phyloP scores from a whole-genome alignment of 2,888 invertebrate species.

The Heliconius charithonia region DNA sequence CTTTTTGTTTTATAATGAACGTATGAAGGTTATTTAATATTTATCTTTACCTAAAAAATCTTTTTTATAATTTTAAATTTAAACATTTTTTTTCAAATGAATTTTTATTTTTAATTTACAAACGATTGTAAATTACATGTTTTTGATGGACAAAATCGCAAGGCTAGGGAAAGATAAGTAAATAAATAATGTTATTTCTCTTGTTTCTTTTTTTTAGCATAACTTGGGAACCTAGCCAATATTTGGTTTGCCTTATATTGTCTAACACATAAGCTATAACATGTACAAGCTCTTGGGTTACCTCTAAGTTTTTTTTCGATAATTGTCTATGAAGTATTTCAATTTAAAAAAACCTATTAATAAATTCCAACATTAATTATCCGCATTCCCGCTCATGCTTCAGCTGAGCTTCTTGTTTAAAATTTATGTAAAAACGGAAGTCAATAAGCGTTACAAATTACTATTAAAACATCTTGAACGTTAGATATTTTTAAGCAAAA shows the following conservation, averaged over 20 bases:
- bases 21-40: slow-evolving; percentile 9
- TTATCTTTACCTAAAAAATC: not conserved
- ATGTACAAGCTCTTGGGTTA: not conserved
- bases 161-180: too few species aligned
- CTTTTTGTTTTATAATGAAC: not conserved
- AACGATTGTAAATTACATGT: not conserved
- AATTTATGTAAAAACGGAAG: slow-evolving; percentile 60
- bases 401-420: slow-evolving; percentile 38
- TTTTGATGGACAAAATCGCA: not conserved
- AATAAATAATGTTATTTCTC: not conserved
- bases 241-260: not conserved
- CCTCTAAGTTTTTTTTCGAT: not conserved
- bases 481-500: slow-evolving; percentile 49
- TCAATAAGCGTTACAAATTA: slow-evolving; percentile 48
- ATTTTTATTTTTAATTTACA: not conserved
- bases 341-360: slow-evolving; percentile 36
- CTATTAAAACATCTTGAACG: slow-evolving; percentile 49
- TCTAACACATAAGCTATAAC: not conserved
- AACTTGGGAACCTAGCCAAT: not conserved
- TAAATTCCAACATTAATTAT: slow-evolving; percentile 43
- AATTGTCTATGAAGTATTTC: slow-evolving; percentile 16
- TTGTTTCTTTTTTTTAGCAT: not conserved
- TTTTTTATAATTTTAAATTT: not conserved
- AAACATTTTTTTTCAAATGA: not conserved
- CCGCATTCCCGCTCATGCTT: slow-evolving; percentile 35